Evolutionary conservation across 2,113 vertebrate species (phyloP), one percentile per base, ranked within the genome.

Genomic region (Ochotona princeps): DNA sequence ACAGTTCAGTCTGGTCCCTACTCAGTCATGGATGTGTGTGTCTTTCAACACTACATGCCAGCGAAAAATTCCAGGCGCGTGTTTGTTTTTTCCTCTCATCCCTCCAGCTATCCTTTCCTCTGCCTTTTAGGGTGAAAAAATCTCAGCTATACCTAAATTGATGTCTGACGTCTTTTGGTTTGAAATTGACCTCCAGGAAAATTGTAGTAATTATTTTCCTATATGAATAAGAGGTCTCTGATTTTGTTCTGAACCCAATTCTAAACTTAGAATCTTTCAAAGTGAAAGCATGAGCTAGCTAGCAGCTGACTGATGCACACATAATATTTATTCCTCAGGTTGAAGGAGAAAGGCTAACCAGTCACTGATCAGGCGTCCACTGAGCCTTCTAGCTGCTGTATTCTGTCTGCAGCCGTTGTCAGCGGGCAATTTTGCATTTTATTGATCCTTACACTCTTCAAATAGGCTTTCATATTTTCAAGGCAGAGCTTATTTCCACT

Each of bases 201-300:
- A 63, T 8, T 23, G 84, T 32, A n/a, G 63, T 90, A 72, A 63
- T 60, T 78, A 96, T 20, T 72, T 20, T 7, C 54, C 28, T 87
- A 90, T 73, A 28, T 0, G 57, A 96, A 89, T 73, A 83, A 69
- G 51, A 92, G 0, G 83, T 12, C 30, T 87, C 89, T n/a, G 83
- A 23, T 78, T 63, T 93, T 96, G 70, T 23, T 30, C 49, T 65
- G 9, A 69, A 63, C 72, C 74, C 83, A 96, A 28, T 82, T 94
- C 87, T 87, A 96, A 96, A 95, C 83, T 96, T 97, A 94, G 89
- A 60, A 72, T 21, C 47, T 93, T 90, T 47, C 75, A 92, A 78
- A 86, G 61, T 74, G 65, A 96, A 79, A 93, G 26, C 86, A 94
- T 49, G 11, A 47, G 76, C 75, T 72, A 44, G 65, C 54, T 47